These are phyloP conservation scores for Phoebastria nigripes DNA, from an alignment of 2,797 vertebrate species.

Conservation along the genomic window DNA sequence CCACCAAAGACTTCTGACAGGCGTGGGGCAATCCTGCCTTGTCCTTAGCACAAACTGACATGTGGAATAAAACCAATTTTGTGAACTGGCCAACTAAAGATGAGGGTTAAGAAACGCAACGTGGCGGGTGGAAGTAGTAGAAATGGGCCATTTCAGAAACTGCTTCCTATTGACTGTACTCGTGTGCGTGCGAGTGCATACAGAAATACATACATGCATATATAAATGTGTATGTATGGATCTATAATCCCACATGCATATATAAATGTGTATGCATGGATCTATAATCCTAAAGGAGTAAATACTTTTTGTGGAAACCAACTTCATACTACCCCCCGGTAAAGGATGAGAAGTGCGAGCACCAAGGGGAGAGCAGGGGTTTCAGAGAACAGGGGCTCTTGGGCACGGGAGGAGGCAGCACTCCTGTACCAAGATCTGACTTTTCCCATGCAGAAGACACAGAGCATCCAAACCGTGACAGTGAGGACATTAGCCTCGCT, in stretches of 20 bases:
- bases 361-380: fast-evolving
- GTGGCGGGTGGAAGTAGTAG: neutral
- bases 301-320: neutral
- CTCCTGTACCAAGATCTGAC: fast-evolving
- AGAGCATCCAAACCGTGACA: fast-evolving
- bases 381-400: neutral
- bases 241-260: too few species aligned
- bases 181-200: fast-evolving
- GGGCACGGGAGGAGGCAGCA: fast-evolving
- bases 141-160: neutral
- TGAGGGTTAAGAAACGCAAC: fast-evolving
- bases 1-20: neutral
- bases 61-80: fast-evolving
- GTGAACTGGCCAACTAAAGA: neutral
- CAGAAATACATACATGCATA: fast-evolving
- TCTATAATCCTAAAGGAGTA: too few species aligned
- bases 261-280: too few species aligned
- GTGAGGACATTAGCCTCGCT: fast-evolving
- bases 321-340: fast-evolving
- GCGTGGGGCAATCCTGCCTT: fast-evolving
- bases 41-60: neutral
- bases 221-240: too few species aligned
- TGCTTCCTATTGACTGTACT: neutral
- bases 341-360: neutral
- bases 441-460: neutral